Conservation (phyloP, 2,797 vertebrate species). For the Hydrophis major region DNA sequence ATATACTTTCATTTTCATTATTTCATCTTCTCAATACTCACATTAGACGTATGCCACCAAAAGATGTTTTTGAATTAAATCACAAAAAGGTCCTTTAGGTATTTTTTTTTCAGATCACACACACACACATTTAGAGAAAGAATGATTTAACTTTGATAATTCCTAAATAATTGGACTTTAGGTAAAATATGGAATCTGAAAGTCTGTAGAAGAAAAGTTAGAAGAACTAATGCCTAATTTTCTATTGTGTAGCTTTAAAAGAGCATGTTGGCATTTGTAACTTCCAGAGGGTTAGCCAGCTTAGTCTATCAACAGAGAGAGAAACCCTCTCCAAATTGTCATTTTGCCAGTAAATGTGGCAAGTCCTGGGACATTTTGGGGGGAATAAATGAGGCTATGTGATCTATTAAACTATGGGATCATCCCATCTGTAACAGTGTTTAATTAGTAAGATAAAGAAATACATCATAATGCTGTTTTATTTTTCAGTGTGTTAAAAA, state of each 20-base stretch:
- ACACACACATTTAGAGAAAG: background rate
- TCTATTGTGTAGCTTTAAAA: background rate
- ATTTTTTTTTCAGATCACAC: background rate
- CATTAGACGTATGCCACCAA: background rate
- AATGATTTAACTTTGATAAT: background rate
- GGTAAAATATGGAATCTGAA: background rate
- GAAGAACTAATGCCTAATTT: background rate
- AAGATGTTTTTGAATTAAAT: constrained; percentile 8
- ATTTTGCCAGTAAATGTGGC: background rate
- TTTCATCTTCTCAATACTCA: background rate
- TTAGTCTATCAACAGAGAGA: background rate
- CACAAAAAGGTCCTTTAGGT: background rate
- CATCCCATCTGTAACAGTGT: background rate
- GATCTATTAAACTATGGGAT: background rate
- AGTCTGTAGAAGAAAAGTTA: background rate
- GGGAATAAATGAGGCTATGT: background rate
- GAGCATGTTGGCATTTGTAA: background rate
- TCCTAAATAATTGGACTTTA: background rate
- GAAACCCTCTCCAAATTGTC: background rate
- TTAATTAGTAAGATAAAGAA: background rate
- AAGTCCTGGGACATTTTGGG: background rate
- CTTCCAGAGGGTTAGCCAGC: background rate
- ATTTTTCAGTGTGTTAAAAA: background rate
- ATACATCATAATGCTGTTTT: background rate
- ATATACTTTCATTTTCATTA: constrained; percentile 17